phyloP scores from a whole-genome alignment of 2,113 vertebrate genomes.

The Amia ocellicauda region DNA sequence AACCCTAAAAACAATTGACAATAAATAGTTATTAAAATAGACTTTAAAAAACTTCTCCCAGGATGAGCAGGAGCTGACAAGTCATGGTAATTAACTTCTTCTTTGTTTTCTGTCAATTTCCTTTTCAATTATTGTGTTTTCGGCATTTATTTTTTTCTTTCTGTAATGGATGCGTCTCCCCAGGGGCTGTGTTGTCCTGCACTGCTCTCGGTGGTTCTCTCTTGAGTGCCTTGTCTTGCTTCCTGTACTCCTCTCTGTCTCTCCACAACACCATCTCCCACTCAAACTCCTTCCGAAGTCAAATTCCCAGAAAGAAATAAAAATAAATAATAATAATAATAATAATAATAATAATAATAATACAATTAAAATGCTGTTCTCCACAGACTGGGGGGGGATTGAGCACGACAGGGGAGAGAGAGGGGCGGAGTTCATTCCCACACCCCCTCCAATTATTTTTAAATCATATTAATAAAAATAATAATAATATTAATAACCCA shows the following conservation, averaged over 20 bases:
- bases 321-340: conserved; percentile 45
- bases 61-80: background rate
- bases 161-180: background rate
- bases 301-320: conserved; percentile 38
- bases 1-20: background rate
- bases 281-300: conserved; percentile 24
- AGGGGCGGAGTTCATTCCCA: conserved; percentile 36
- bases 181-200: background rate
- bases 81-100: conserved; percentile 6
- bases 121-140: background rate
- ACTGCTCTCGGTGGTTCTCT: no score
- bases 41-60: conserved; percentile 11
- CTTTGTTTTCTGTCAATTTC: background rate
- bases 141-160: background rate
- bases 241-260: conserved; percentile 12
- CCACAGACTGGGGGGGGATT: conserved; percentile 41
- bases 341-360: conserved; percentile 31
- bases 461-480: conserved; percentile 50
- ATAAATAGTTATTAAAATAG: conserved; percentile 1
- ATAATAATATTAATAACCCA: conserved; percentile 67
- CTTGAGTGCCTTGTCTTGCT: no score
- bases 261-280: conserved; percentile 13
- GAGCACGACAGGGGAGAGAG: conserved; percentile 37
- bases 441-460: conserved; percentile 44
- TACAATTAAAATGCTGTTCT: conserved; percentile 27